These are phyloP conservation scores for Osedax fenrisi DNA, from an alignment of 2,888 invertebrate genomes.

Conservation along the genomic window DNA sequence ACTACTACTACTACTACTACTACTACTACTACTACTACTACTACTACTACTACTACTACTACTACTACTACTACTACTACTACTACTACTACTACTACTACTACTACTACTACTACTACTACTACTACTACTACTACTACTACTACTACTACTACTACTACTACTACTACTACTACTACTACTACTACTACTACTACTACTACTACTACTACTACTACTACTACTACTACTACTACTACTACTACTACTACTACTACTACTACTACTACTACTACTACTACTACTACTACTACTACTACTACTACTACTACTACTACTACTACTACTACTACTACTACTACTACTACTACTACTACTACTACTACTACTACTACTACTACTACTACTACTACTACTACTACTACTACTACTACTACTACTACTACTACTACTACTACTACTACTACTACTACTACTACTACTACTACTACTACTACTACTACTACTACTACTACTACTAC, in stretches of 20 bases:
- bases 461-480: background rate
- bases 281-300: background rate
- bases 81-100: background rate
- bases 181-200: background rate
- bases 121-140: background rate
- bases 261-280: background rate
- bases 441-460: background rate
- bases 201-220: background rate
- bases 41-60: background rate
- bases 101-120: background rate
- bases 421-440: background rate
- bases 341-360: background rate
- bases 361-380: background rate
- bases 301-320: background rate
- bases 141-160: background rate
- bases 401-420: background rate
- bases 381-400: background rate
- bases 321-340: background rate
- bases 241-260: background rate
- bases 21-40: background rate
- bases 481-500: background rate
- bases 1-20: background rate
- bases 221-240: background rate
- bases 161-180: background rate
- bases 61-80: background rate